phyloP scores from a whole-genome alignment of 2,113 vertebrate genomes.

The Erythrocercus mccallii region DNA sequence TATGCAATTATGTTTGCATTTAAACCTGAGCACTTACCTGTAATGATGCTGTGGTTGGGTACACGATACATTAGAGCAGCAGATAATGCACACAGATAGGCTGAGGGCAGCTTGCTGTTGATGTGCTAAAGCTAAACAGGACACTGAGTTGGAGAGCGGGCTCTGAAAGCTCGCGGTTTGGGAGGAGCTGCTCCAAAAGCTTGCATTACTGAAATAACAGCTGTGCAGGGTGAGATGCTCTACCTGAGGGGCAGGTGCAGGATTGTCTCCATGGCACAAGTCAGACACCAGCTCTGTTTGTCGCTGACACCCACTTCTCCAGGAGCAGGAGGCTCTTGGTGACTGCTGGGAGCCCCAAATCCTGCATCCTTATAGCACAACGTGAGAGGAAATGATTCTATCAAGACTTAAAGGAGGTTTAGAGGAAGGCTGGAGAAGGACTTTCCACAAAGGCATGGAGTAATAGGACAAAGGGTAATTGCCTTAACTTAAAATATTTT shows the following conservation, averaged over 20 bases:
- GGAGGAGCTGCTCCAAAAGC: not conserved
- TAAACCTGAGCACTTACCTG: constrained; percentile 77
- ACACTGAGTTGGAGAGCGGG: constrained; percentile 39
- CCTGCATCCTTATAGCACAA: not conserved
- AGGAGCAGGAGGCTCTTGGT: not conserved
- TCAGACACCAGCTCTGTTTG: not conserved
- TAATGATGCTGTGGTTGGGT: constrained; percentile 68
- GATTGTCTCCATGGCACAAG: accelerated
- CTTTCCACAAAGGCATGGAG: not conserved
- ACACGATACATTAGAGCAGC: constrained; percentile 74
- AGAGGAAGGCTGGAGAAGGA: not conserved
- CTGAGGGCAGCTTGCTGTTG: constrained; percentile 68
- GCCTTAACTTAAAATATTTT: not conserved
- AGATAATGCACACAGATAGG: constrained; percentile 74
- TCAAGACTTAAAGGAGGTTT: not conserved
- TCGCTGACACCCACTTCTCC: accelerated
- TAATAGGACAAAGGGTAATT: not conserved
- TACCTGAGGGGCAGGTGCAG: not conserved
- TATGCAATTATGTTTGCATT: constrained; percentile 80
- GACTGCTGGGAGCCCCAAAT: not conserved
- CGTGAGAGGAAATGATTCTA: accelerated
- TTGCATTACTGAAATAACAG: not conserved
- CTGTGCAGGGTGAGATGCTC: not conserved
- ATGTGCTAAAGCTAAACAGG: constrained; percentile 68
- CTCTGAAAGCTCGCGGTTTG: constrained; percentile 59